Conservation (phyloP, 2,797 vertebrate species). For the Molossus molossus region DNA sequence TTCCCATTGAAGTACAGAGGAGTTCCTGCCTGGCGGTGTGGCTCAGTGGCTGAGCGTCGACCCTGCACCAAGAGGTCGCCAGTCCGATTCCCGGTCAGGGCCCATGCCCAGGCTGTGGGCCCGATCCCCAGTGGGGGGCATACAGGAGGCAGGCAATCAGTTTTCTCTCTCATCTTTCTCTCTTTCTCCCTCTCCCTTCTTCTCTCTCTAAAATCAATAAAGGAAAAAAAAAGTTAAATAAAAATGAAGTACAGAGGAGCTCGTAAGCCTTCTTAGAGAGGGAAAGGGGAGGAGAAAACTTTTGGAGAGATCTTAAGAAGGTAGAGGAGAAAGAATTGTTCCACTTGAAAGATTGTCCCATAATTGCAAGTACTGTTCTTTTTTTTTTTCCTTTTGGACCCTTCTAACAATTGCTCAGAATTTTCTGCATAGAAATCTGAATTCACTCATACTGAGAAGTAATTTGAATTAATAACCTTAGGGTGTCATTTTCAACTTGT, state of each 20-base stretch:
- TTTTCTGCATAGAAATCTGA: conserved; percentile 1
- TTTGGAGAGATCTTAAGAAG: not conserved
- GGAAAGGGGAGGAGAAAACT: not conserved
- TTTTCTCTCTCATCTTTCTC: no score
- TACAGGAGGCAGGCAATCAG: no score
- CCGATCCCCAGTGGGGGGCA: no score
- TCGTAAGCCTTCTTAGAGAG: not conserved
- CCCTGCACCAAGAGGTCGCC: no score
- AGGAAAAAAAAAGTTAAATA: no score
- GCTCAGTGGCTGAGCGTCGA: no score
- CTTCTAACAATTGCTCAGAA: not conserved
- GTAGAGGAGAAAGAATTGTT: not conserved
- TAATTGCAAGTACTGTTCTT: not conserved
- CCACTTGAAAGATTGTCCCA: not conserved
- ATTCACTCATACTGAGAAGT: not conserved
- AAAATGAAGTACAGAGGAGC: not conserved
- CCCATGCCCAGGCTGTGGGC: no score
- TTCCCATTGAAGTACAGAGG: not conserved
- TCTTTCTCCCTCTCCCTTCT: no score
- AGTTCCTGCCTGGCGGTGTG: not conserved
- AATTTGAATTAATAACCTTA: conserved; percentile 12
- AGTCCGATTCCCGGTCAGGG: no score
- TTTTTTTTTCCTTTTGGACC: not conserved
- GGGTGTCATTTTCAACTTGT: not conserved
- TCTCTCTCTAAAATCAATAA: no score